These are phyloP conservation scores for Halesus radiatus DNA, from an alignment of 1,140 invertebrate genomes.

Conservation along the genomic window DNA sequence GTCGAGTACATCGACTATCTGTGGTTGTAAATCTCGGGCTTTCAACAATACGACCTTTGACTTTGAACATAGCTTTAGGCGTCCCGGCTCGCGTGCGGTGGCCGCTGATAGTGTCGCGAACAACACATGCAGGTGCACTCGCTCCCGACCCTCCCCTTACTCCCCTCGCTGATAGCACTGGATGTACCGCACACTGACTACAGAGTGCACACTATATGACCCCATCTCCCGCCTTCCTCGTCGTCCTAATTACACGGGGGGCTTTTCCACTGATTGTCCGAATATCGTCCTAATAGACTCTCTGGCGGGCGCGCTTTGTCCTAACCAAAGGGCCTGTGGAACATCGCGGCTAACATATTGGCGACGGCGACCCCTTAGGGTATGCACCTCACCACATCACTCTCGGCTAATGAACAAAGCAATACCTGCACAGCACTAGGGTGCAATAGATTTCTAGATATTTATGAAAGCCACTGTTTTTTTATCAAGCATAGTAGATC, in stretches of 20 bases:
- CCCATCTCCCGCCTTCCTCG: not conserved
- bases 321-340: conserved; percentile 6
- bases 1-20: not conserved
- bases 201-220: too few relatives aligned
- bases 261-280: not conserved
- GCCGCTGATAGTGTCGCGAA: conserved; percentile 3
- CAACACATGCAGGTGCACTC: conserved; percentile 2
- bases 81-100: not conserved
- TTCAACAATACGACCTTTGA: conserved; percentile 15
- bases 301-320: not conserved
- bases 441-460: too few relatives aligned
- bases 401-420: too few relatives aligned
- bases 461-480: too few relatives aligned
- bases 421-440: too few relatives aligned
- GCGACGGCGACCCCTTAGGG: too few relatives aligned
- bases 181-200: too few relatives aligned
- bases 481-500: too few relatives aligned
- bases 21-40: not conserved
- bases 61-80: conserved; percentile 4
- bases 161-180: too few relatives aligned
- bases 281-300: not conserved
- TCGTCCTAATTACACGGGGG: conserved; percentile 16
- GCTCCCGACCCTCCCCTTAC: too few relatives aligned
- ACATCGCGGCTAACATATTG: too few relatives aligned
- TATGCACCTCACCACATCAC: too few relatives aligned